A percentile compares a stretch with the other conserved stretches of the same genome.
Conservation (phyloP, 2,888 invertebrate species). For the Leptinotarsa juncta region DNA sequence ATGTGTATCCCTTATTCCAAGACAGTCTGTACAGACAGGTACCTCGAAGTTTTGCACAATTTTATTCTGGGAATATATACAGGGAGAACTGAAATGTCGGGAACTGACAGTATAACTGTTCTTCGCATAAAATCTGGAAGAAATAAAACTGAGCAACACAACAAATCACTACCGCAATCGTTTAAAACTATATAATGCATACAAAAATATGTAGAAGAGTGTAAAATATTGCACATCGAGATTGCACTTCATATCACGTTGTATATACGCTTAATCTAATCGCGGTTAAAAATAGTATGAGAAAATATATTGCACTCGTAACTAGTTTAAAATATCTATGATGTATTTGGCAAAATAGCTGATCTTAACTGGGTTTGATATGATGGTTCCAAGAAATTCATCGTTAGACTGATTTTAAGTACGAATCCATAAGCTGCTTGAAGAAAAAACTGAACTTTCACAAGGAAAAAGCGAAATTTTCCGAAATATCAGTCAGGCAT, state of each 20-base stretch:
- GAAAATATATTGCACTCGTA: conserved; percentile 40
- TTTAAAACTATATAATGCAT: background rate
- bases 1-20: conserved; percentile 18
- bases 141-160: conserved; percentile 12
- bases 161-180: background rate
- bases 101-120: background rate
- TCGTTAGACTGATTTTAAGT: too few species aligned
- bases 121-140: background rate
- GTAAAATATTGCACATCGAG: conserved; percentile 45
- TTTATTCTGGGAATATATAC: conserved; percentile 21
- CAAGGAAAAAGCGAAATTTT: too few species aligned
- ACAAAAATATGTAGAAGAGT: conserved; percentile 19
- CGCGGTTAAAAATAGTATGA: background rate
- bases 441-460: too few species aligned
- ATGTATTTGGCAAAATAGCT: conserved; percentile 46
- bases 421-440: too few species aligned
- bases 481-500: too few species aligned
- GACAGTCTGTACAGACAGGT: conserved; percentile 44
- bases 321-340: conserved; percentile 10
- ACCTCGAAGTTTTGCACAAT: conserved; percentile 58
- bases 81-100: background rate
- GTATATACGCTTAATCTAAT: conserved; percentile 1
- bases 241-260: conserved; percentile 30
- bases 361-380: conserved; percentile 28
- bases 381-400: background rate